Conservation (phyloP, 92 coral and sea anemone species). For the Phymanthus crucifer region DNA sequence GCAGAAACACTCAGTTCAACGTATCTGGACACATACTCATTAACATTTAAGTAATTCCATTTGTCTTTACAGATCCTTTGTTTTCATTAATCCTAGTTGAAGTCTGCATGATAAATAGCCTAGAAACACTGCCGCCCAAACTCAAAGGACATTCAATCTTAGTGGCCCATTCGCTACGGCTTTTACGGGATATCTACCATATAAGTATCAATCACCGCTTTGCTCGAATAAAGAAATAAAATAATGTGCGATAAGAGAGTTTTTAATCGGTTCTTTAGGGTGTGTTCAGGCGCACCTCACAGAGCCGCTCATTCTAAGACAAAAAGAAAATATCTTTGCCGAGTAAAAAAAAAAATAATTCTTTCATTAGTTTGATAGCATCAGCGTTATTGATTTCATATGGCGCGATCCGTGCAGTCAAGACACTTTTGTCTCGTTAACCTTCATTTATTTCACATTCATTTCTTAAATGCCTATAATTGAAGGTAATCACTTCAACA, state of each 20-base stretch:
- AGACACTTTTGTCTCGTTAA: neutral
- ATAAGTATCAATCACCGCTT: neutral
- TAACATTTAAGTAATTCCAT: neutral
- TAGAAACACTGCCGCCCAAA: neutral
- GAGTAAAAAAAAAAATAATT: neutral
- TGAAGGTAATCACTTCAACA: neutral
- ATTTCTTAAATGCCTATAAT: neutral
- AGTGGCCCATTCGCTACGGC: neutral
- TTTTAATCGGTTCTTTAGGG: neutral
- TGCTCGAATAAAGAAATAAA: neutral
- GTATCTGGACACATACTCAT: neutral
- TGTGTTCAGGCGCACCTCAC: neutral
- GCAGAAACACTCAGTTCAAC: neutral
- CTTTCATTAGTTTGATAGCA: neutral
- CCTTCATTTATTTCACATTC: neutral
- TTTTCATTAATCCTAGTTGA: neutral
- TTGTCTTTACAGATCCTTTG: neutral
- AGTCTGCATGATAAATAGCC: neutral
- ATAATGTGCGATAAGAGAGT: neutral
- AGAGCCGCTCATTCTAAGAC: neutral
- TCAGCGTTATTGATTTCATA: neutral
- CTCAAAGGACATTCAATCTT: neutral
- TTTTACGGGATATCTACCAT: neutral
- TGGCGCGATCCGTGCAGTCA: neutral
- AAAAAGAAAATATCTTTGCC: neutral